Conservation (phyloP, 2,797 vertebrate genomes). For the Gambelia wislizenii region DNA sequence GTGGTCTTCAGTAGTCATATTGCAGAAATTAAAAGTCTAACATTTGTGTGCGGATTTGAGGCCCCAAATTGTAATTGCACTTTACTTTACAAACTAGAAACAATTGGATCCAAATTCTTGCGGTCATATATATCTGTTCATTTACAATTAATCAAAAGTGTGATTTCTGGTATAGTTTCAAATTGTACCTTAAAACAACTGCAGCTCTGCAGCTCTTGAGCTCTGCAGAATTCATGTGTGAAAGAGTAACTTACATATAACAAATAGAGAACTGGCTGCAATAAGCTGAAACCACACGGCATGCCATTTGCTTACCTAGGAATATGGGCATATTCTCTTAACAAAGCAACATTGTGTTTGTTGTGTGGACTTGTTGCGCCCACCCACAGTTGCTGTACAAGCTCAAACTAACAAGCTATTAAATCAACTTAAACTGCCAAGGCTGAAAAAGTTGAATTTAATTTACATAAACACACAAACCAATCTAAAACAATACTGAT, state of each 20-base stretch:
- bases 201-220: neutral
- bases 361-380: slow-evolving; percentile 60
- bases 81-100: neutral
- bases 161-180: neutral
- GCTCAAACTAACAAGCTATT: slow-evolving; percentile 63
- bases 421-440: slow-evolving; percentile 59
- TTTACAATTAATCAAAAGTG: neutral
- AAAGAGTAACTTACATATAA: neutral
- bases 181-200: neutral
- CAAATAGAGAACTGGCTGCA: slow-evolving; percentile 32
- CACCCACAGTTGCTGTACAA: slow-evolving; percentile 75
- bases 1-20: neutral
- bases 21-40: neutral
- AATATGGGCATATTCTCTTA: slow-evolving; percentile 56
- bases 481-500: slow-evolving; percentile 26
- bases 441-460: slow-evolving; percentile 49
- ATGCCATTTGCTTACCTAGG: slow-evolving; percentile 33
- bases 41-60: neutral
- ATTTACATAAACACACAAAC: slow-evolving; percentile 47
- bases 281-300: slow-evolving; percentile 15
- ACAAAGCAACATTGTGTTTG: slow-evolving; percentile 66
- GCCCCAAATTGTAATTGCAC: neutral
- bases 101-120: neutral
- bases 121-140: neutral
- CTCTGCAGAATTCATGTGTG: neutral